Evolutionary conservation across 2,888 invertebrate species (phyloP), one percentile per base, ranked within the genome.

Genomic region (Mimas tiliae): DNA sequence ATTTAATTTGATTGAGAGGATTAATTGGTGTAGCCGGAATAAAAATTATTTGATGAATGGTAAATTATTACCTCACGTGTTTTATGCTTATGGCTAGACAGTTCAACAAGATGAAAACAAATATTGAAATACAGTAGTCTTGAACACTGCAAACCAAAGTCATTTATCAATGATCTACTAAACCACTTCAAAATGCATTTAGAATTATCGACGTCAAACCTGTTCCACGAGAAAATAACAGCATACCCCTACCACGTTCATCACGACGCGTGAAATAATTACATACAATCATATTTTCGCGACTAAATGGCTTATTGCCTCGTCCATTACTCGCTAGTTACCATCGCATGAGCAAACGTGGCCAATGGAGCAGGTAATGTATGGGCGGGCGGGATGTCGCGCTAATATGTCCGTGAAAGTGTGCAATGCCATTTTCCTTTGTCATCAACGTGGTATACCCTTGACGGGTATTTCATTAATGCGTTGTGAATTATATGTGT

Each of bases 351-450:
- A 58, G 19, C 58, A 38, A 16, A 12, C 19, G 14, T 42, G 42
- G 42, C 42, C 72, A 67, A 74, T 75, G 72, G 67, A 73, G 65
- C 69, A 68, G 63, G 68, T 75, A 77, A 78, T 72, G 66, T 38
- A 66, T 62, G 68, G 71, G 69, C 68, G 48, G 55, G 34, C 55
- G 55, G 38, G 16, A 53, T 53, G 33, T 51, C 52, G 52, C 52
- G 7, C 12, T 52, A 52, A 34, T 14, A 14, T 45, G 45, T 42
- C 42, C 38, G 78, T 71, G 82, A 81, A 82, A 81, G 80, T 82
- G 68, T 71, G 68, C 68, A 70, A 72, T 72, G 68, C 72, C 72
- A 68, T 71, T 77, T 78, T 77, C 69, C 74, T 75, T 76, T 69
- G 68, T 67, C 38, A 79, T 73, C 69, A 68, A 72, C 42, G 19